These are phyloP conservation scores for Drosophila asahinai DNA, from an alignment of 1,140 invertebrate genomes.

Conservation along the genomic window DNA sequence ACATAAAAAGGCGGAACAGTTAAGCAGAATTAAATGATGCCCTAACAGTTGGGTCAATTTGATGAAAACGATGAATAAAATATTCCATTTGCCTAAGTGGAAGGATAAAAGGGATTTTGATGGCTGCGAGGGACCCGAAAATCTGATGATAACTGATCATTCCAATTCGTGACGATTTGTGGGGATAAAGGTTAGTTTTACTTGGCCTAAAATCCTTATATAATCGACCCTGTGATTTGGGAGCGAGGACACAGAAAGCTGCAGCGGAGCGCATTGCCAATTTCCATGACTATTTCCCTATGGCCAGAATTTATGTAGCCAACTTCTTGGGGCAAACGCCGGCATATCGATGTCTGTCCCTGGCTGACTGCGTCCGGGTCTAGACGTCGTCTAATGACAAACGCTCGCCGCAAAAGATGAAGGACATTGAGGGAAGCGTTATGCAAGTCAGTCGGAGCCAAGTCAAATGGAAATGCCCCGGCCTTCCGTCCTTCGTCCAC, in stretches of 20 bases:
- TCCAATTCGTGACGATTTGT: background rate
- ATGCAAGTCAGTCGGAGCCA: constrained; percentile 74
- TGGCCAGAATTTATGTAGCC: constrained; percentile 63
- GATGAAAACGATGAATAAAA: constrained; percentile 20
- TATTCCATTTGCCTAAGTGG: constrained; percentile 30
- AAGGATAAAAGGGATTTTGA: constrained; percentile 2
- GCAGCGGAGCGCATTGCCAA: constrained; percentile 61
- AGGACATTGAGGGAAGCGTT: constrained; percentile 56
- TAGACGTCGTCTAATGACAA: constrained; percentile 79
- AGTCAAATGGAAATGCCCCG: constrained; percentile 73
- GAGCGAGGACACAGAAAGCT: constrained; percentile 4
- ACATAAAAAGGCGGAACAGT: constrained; percentile 40
- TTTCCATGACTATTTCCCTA: constrained; percentile 61
- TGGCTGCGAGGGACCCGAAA: background rate
- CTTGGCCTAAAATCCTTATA: constrained; percentile 2
- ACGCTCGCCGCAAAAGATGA: constrained; percentile 75
- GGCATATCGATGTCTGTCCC: constrained; percentile 66
- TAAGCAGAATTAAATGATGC: constrained; percentile 38
- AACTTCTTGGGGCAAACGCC: constrained; percentile 44
- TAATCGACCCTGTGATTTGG: constrained; percentile 21
- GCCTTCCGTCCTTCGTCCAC: background rate
- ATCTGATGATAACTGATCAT: background rate
- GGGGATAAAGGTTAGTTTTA: background rate
- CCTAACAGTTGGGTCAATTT: constrained; percentile 29
- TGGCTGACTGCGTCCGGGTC: constrained; percentile 60